Conservation (phyloP, 2,113 vertebrate species). For the Clupea harengus region DNA sequence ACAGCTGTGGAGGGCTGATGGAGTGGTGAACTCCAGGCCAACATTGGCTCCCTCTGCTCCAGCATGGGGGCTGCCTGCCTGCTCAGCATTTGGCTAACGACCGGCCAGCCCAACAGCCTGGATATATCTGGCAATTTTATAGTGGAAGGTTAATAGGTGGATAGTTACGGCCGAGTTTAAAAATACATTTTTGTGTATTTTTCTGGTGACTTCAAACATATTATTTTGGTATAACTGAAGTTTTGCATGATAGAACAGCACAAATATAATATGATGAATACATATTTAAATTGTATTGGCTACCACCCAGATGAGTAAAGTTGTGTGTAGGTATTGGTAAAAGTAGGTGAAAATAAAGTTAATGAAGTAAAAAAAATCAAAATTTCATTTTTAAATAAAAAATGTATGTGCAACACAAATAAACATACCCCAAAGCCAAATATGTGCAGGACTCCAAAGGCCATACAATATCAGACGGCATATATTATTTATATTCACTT, state of each 20-base stretch:
- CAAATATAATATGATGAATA: neutral
- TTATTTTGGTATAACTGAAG: neutral
- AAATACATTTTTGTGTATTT: neutral
- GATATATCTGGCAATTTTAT: neutral
- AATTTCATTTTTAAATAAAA: too few relatives aligned
- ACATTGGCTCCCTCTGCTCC: neutral
- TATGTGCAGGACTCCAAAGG: neutral
- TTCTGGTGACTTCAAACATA: slow-evolving; percentile 4
- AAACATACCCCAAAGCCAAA: neutral
- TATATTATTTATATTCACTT: neutral
- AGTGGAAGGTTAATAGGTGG: neutral
- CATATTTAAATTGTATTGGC: neutral
- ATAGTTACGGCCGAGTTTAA: neutral
- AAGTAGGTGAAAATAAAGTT: neutral
- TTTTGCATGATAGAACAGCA: neutral
- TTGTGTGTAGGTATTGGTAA: neutral
- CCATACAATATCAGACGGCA: neutral
- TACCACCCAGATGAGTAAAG: neutral
- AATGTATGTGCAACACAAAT: neutral
- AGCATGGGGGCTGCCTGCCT: neutral
- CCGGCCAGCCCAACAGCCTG: neutral
- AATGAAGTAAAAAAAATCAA: too few relatives aligned
- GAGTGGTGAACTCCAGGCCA: neutral
- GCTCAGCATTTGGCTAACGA: neutral
- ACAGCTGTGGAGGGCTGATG: neutral